These are phyloP conservation scores for Mythimna loreyi DNA, from an alignment of 2,888 invertebrate species.

Conservation along the genomic window DNA sequence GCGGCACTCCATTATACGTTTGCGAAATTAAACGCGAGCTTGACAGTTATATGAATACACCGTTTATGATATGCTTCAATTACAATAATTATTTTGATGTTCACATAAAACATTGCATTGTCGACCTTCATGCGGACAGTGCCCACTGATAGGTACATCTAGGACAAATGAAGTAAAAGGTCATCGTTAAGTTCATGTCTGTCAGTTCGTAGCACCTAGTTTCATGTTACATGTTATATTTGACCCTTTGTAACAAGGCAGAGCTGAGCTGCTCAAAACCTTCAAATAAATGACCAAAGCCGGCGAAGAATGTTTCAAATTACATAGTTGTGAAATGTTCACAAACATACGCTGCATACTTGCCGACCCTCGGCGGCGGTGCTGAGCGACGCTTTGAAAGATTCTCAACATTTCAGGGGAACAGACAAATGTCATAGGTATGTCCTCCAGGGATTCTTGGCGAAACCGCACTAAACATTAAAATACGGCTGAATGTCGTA, in stretches of 20 bases:
- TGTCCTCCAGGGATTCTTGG: slow-evolving; percentile 55
- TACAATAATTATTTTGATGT: slow-evolving; percentile 17
- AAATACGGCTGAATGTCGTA: slow-evolving; percentile 52
- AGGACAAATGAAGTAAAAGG: neutral
- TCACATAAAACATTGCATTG: slow-evolving; percentile 21
- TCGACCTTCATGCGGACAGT: slow-evolving; percentile 14
- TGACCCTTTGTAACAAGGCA: slow-evolving; percentile 25
- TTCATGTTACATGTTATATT: slow-evolving; percentile 23
- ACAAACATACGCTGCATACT: slow-evolving; percentile 68
- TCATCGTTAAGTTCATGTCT: slow-evolving; percentile 1
- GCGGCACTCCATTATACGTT: slow-evolving; percentile 31
- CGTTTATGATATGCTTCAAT: slow-evolving; percentile 26
- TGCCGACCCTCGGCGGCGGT: slow-evolving; percentile 58
- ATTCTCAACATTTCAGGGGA: slow-evolving; percentile 74
- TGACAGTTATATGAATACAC: slow-evolving; percentile 40
- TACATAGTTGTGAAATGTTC: slow-evolving; percentile 72
- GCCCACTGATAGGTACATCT: slow-evolving; percentile 4
- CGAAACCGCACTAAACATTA: slow-evolving; percentile 47
- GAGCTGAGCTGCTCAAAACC: slow-evolving; percentile 39
- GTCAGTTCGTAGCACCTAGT: slow-evolving; percentile 5
- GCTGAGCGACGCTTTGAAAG: slow-evolving; percentile 70
- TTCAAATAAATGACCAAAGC: slow-evolving; percentile 66
- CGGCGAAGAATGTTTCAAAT: slow-evolving; percentile 68
- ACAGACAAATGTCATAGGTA: slow-evolving; percentile 58
- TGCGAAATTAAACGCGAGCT: slow-evolving; percentile 34